Percentiles rank a stretch among this genome's conserved stretches.
Evolutionary conservation across 2,113 vertebrate species (phyloP).

Genomic region (Rissa tridactyla): DNA sequence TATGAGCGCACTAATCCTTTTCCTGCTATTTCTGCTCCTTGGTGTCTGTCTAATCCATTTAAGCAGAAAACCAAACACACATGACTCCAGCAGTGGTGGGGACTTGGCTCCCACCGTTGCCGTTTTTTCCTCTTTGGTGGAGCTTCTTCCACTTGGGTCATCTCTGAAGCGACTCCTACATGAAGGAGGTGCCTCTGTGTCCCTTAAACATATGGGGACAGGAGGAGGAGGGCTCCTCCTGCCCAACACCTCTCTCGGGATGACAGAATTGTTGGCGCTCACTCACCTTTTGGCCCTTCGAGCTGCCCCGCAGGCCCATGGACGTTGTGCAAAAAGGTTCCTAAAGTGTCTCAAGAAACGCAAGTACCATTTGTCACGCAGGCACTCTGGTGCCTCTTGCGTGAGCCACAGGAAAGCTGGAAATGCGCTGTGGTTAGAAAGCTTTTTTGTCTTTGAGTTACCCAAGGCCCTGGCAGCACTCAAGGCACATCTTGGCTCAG

Average conservation of each 20-base stretch:
- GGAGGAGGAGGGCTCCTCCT: not conserved
- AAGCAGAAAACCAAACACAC: not conserved
- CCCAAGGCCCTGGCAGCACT: not conserved
- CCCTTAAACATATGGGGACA: not conserved
- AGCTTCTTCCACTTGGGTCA: not conserved
- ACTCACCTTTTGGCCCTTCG: rapidly evolving
- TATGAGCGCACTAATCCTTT: not conserved
- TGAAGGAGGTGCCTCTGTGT: not conserved
- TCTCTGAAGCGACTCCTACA: too few relatives aligned
- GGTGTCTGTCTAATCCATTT: not conserved
- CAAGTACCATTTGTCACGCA: not conserved
- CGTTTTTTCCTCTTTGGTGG: not conserved
- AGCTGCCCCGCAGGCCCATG: rapidly evolving
- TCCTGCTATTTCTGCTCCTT: not conserved
- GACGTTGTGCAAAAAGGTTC: rapidly evolving
- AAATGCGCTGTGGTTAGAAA: not conserved
- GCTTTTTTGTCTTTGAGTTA: not conserved
- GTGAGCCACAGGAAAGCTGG: not conserved
- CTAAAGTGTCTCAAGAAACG: not conserved
- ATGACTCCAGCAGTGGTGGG: rapidly evolving
- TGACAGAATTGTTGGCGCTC: not conserved
- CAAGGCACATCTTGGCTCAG: not conserved
- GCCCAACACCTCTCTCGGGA: not conserved
- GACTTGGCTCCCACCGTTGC: not conserved
- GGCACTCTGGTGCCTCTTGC: not conserved